Percentiles rank a stretch among this genome's conserved stretches.
These are phyloP conservation scores for Neoniphon sammara DNA, from an alignment of 2,797 vertebrate species.

Conservation along the genomic window DNA sequence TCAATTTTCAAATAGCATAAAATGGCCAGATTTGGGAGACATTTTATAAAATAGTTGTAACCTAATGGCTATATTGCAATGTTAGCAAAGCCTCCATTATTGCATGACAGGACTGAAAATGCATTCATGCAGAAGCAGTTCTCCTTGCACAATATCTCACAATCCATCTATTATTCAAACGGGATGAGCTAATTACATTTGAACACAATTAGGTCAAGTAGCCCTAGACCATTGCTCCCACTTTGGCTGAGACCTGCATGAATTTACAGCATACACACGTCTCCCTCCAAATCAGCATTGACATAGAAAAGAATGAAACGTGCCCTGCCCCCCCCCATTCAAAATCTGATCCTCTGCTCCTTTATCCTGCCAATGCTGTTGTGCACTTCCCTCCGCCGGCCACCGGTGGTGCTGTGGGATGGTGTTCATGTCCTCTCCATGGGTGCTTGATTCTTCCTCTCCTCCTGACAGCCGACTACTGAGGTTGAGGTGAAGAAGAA, in stretches of 20 bases:
- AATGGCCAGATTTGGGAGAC: slow-evolving; percentile 77
- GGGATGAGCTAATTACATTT: slow-evolving; percentile 68
- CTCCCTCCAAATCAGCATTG: slow-evolving; percentile 77
- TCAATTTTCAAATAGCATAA: slow-evolving; percentile 64
- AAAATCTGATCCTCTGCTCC: slow-evolving; percentile 63
- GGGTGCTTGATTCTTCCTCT: slow-evolving; percentile 84
- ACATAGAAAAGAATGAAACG: slow-evolving; percentile 69
- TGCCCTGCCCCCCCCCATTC: slow-evolving; percentile 29
- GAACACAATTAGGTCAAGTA: slow-evolving; percentile 74
- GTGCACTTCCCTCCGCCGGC: slow-evolving; percentile 80
- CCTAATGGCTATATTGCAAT: slow-evolving; percentile 82
- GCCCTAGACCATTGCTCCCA: slow-evolving; percentile 77
- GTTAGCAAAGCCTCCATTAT: slow-evolving; percentile 79
- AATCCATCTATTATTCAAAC: slow-evolving; percentile 74
- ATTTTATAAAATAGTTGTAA: slow-evolving; percentile 55
- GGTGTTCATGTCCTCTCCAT: slow-evolving; percentile 83
- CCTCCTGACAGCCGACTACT: slow-evolving; percentile 90
- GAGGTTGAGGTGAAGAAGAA: slow-evolving; percentile 98
- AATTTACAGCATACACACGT: slow-evolving; percentile 72
- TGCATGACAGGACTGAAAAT: slow-evolving; percentile 79
- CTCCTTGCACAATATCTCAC: slow-evolving; percentile 70
- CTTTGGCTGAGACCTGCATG: slow-evolving; percentile 81
- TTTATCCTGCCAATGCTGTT: slow-evolving; percentile 76
- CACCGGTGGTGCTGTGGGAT: slow-evolving; percentile 78
- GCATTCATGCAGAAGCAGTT: slow-evolving; percentile 78